Conservation (phyloP, 2,888 invertebrate species). For the Cremastinae sp. region DNA sequence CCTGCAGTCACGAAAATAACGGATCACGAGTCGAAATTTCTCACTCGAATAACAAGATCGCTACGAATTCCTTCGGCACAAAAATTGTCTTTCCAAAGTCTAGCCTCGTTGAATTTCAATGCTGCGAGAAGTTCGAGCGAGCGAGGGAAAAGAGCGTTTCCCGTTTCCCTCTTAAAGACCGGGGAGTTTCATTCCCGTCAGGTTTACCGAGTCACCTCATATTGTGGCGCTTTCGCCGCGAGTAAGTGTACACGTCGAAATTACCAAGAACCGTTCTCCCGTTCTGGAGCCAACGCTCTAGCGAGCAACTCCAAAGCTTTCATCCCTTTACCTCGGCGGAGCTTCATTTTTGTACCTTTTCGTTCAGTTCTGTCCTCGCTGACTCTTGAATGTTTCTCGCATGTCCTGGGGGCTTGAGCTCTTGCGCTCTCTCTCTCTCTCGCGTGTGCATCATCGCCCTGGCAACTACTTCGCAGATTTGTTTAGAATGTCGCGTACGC, state of each 20-base stretch:
- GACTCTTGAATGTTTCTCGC: conserved; percentile 52
- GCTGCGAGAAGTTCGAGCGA: conserved; percentile 37
- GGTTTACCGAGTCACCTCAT: conserved; percentile 61
- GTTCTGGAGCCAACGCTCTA: conserved; percentile 26
- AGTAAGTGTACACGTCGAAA: conserved; percentile 60
- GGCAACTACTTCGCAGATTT: background rate
- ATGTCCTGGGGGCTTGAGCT: conserved; percentile 58
- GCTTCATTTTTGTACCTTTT: background rate
- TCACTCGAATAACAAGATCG: no score
- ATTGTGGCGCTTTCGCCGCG: conserved; percentile 53
- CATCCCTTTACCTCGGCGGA: conserved; percentile 29
- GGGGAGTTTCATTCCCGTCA: conserved; percentile 35
- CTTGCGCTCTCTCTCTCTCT: conserved; percentile 37
- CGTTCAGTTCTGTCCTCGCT: conserved; percentile 38
- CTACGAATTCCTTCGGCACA: no score
- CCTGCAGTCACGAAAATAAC: background rate
- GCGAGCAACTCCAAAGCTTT: conserved; percentile 37
- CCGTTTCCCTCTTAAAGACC: conserved; percentile 10
- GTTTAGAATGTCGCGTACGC: no score
- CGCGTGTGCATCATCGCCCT: conserved; percentile 28
- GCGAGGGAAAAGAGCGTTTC: conserved; percentile 24
- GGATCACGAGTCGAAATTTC: no score
- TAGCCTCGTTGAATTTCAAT: conserved; percentile 33
- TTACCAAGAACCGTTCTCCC: conserved; percentile 52
- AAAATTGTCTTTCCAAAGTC: no score